Conservation (phyloP, 2,113 vertebrate genomes). For the Leptodactylus fuscus region DNA sequence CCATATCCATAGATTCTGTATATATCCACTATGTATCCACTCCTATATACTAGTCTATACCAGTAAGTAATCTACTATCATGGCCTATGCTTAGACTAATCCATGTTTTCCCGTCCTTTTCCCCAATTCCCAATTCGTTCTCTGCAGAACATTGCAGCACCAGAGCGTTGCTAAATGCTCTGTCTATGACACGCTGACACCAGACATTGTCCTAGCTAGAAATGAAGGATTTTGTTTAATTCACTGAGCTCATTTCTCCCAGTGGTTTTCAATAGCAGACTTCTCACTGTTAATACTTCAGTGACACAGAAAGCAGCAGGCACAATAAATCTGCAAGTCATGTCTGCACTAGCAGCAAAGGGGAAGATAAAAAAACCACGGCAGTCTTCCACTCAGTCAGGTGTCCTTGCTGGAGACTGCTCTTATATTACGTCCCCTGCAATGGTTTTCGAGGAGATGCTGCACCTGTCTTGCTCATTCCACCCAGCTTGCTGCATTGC, state of each 20-base stretch:
- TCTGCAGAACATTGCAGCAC: neutral
- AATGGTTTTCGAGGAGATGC: constrained; percentile 28
- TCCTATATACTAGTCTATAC: too few species aligned
- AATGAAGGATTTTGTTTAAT: neutral
- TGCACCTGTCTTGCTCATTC: constrained; percentile 71
- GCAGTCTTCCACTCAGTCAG: constrained; percentile 21
- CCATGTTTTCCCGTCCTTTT: neutral
- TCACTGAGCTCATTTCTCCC: neutral
- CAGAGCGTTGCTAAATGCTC: neutral
- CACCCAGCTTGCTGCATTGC: constrained; percentile 80
- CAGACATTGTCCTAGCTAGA: neutral
- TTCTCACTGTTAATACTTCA: neutral
- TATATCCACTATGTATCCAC: too few species aligned
- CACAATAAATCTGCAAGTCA: constrained; percentile 40
- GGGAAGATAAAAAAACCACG: neutral
- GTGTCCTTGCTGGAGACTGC: constrained; percentile 26
- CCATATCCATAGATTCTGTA: too few species aligned
- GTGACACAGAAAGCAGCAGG: constrained; percentile 3
- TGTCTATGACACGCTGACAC: neutral
- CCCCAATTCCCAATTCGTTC: too few species aligned
- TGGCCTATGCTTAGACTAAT: neutral
- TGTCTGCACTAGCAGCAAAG: constrained; percentile 32
- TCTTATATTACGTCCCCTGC: constrained; percentile 17
- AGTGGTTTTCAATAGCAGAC: neutral
- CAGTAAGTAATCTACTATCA: too few species aligned